These are phyloP conservation scores for Machimus atricapillus DNA, from an alignment of 2,888 invertebrate genomes.

Conservation along the genomic window DNA sequence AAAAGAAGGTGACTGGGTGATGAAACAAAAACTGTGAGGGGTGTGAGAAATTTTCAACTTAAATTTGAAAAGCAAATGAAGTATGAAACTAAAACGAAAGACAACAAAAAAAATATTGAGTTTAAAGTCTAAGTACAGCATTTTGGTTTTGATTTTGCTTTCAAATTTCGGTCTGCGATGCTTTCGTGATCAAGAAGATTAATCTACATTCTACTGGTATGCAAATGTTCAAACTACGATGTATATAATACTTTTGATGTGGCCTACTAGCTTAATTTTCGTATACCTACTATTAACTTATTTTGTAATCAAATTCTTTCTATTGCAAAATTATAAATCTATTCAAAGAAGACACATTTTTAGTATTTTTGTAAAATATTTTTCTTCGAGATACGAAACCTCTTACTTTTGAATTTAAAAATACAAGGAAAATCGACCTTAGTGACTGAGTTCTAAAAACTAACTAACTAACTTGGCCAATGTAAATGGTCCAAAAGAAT, in stretches of 20 bases:
- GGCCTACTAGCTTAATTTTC: neutral
- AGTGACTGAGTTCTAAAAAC: no score
- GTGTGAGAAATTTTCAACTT: neutral
- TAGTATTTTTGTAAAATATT: no score
- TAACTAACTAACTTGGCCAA: no score
- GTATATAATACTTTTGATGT: constrained; percentile 3
- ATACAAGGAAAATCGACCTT: no score
- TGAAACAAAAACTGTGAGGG: neutral
- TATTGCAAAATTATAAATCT: no score
- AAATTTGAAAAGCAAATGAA: neutral
- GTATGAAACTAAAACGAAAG: neutral
- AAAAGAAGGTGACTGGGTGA: neutral
- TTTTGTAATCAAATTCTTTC: neutral
- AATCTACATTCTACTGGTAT: neutral
- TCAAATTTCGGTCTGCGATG: constrained; percentile 39
- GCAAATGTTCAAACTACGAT: constrained; percentile 39
- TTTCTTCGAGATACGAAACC: no score
- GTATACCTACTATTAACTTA: no score
- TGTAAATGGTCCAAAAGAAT: no score
- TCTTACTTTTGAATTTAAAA: no score
- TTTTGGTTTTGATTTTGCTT: neutral
- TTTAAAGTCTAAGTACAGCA: neutral
- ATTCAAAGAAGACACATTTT: no score
- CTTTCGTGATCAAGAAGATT: neutral
- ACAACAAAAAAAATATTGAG: neutral